phyloP scores from a whole-genome alignment of 2,888 invertebrate species.

The Platyscelio sp. region DNA sequence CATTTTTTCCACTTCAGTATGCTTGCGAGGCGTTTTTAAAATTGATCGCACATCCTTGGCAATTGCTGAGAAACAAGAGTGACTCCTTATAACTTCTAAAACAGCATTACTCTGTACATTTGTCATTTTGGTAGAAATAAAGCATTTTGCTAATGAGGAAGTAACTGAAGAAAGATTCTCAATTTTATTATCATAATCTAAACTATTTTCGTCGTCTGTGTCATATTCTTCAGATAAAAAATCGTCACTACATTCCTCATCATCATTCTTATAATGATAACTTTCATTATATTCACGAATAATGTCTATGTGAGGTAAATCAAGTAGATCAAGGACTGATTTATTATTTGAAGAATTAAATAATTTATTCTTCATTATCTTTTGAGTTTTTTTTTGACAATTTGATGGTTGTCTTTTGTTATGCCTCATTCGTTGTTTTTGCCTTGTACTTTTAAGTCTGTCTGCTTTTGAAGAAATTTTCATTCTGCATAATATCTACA shows the following conservation, averaged over 20 bases:
- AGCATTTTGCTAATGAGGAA: not conserved
- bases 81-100: not conserved
- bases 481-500: too few species aligned
- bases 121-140: not conserved
- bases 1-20: not conserved
- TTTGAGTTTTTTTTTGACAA: too few species aligned
- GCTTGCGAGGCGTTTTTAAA: constrained; percentile 6
- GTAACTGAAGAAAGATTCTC: not conserved
- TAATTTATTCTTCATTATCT: too few species aligned
- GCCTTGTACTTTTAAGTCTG: too few species aligned
- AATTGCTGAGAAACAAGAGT: constrained; percentile 5
- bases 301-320: too few species aligned
- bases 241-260: not conserved
- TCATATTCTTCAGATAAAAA: not conserved
- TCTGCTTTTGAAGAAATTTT: too few species aligned
- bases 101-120: constrained; percentile 9
- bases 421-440: too few species aligned
- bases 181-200: not conserved
- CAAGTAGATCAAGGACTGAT: too few species aligned
- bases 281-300: not conserved
- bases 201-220: not conserved
- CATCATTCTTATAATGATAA: not conserved
- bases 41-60: not conserved
- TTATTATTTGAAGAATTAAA: too few species aligned
- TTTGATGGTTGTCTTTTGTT: too few species aligned